Conservation (phyloP, 2,888 invertebrate species). For the Watsonalla binaria region DNA sequence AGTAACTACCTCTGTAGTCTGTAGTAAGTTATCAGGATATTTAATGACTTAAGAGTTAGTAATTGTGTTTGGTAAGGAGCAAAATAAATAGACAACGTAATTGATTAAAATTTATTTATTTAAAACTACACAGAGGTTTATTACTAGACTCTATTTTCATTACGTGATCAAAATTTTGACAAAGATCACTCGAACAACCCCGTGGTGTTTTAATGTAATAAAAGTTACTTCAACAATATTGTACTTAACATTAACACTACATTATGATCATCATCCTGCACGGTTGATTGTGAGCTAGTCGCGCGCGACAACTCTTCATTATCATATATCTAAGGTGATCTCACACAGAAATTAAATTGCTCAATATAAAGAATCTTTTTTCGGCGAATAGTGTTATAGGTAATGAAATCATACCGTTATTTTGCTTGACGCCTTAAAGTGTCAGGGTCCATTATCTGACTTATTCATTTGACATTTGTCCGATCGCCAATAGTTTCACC, state of each 20-base stretch:
- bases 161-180: conserved; percentile 58
- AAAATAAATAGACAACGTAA: conserved; percentile 26
- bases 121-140: conserved; percentile 69
- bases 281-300: background rate
- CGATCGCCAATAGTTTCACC: no score
- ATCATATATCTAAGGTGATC: no score
- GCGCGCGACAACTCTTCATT: conserved; percentile 10
- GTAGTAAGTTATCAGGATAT: background rate
- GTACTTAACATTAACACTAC: conserved; percentile 71
- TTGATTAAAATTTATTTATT: conserved; percentile 71
- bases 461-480: no score
- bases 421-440: no score
- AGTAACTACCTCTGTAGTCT: no score
- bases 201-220: conserved; percentile 58
- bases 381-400: no score
- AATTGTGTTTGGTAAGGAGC: background rate
- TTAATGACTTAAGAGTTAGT: no score
- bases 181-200: conserved; percentile 64
- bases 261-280: conserved; percentile 40
- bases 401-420: no score
- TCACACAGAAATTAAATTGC: no score
- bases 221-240: conserved; percentile 69
- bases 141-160: conserved; percentile 56
- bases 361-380: no score
- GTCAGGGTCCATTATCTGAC: no score